Percentiles rank a stretch among this genome's conserved stretches.
Evolutionary conservation across 2,888 invertebrate genomes (phyloP).

Genomic region (Pyrochroa serraticornis): DNA sequence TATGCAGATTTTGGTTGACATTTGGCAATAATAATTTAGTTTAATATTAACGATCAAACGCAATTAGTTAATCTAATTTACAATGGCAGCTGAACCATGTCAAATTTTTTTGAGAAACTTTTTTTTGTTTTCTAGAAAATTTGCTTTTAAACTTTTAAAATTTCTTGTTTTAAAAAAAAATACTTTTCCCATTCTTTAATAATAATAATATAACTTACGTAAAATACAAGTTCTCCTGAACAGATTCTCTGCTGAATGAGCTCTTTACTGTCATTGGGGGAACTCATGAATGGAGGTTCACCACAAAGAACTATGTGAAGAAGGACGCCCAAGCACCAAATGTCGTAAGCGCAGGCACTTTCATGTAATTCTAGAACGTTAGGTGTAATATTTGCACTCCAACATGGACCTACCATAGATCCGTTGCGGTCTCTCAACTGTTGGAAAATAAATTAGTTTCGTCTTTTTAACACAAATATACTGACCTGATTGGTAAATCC

Average conservation of each 20-base stretch:
- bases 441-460: slow-evolving; percentile 28
- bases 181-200: background rate
- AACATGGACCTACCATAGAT: slow-evolving; percentile 99
- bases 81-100: no score
- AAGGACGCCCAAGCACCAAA: slow-evolving; percentile 97
- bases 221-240: slow-evolving; percentile 80
- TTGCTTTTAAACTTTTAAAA: no score
- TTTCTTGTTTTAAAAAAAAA: no score
- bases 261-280: slow-evolving; percentile 78
- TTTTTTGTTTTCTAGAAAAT: no score
- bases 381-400: slow-evolving; percentile 98
- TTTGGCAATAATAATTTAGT: no score
- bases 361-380: slow-evolving; percentile 97
- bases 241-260: slow-evolving; percentile 92
- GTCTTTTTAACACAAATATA: slow-evolving; percentile 57
- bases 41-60: no score
- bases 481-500: slow-evolving; percentile 97
- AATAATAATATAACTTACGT: slow-evolving; percentile 42
- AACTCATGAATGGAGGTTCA: slow-evolving; percentile 74
- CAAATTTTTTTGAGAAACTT: no score
- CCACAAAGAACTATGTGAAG: slow-evolving; percentile 95
- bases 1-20: no score
- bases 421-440: slow-evolving; percentile 61
- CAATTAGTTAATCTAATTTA: no score
- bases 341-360: slow-evolving; percentile 98